Conservation (phyloP, 2,113 vertebrate species). For the Ceyx melanurus region DNA sequence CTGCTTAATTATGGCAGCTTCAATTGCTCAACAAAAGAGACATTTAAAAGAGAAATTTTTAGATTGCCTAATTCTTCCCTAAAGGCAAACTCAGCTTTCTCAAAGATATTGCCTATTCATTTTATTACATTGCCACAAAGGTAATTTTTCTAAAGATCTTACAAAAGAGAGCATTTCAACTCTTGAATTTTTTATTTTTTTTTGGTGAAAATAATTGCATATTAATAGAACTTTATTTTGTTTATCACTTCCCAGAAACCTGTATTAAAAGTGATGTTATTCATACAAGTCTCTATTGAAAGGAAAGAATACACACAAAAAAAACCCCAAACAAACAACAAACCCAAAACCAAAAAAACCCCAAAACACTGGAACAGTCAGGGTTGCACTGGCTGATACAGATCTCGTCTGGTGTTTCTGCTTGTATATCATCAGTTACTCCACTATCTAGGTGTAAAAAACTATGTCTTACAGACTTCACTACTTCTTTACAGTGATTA, state of each 20-base stretch:
- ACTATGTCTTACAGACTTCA: not conserved
- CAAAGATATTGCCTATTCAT: not conserved
- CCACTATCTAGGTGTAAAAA: not conserved
- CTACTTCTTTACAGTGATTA: not conserved
- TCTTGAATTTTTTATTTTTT: not conserved
- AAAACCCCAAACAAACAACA: not conserved
- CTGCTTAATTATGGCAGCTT: conserved; percentile 27
- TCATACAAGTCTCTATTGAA: not conserved
- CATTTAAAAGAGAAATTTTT: conserved; percentile 42
- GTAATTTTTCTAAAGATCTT: conserved; percentile 19
- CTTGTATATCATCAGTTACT: not conserved
- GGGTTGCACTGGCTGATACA: not conserved
- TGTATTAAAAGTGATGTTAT: not conserved
- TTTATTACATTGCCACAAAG: conserved; percentile 2
- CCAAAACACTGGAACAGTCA: not conserved
- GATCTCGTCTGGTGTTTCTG: not conserved
- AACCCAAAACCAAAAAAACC: not conserved
- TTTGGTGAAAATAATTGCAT: not conserved
- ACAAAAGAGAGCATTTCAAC: not conserved
- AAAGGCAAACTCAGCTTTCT: conserved; percentile 19
- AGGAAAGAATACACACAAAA: not conserved
- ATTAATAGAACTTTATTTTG: not conserved
- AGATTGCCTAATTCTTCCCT: not conserved
- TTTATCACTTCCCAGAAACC: not conserved
- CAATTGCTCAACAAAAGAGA: conserved; percentile 45